phyloP scores from a whole-genome alignment of 2,113 vertebrate species.

The Passer domesticus region DNA sequence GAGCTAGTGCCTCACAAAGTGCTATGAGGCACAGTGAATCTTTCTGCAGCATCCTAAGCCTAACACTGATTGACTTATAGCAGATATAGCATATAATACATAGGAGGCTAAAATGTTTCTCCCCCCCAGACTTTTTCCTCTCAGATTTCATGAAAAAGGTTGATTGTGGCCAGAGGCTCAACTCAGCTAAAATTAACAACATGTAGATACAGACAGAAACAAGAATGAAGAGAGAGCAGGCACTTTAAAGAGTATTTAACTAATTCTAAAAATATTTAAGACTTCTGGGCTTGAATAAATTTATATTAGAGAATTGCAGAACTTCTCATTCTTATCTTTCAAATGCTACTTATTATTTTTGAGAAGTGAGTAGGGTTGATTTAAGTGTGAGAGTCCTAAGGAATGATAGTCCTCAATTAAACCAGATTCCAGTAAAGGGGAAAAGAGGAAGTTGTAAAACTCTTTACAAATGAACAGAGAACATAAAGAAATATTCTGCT shows the following conservation, averaged over 20 bases:
- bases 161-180: background rate
- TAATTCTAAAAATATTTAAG: background rate
- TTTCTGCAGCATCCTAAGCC: background rate
- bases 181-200: background rate
- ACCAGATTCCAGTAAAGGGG: background rate
- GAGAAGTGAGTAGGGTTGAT: background rate
- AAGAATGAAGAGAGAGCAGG: background rate
- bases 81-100: background rate
- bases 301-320: background rate
- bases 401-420: background rate
- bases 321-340: background rate
- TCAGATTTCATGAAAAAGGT: background rate
- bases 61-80: background rate
- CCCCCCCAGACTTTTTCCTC: fast-evolving
- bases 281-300: background rate
- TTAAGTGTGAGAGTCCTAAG: background rate
- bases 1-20: background rate
- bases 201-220: background rate
- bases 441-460: background rate
- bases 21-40: background rate
- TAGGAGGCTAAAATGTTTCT: background rate
- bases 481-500: background rate
- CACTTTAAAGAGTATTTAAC: background rate
- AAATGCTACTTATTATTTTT: background rate
- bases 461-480: background rate